A percentile compares a stretch with the other conserved stretches of the same genome.
These are phyloP conservation scores for Megastigmus dorsalis DNA, from an alignment of 2,888 invertebrate species.

Conservation along the genomic window DNA sequence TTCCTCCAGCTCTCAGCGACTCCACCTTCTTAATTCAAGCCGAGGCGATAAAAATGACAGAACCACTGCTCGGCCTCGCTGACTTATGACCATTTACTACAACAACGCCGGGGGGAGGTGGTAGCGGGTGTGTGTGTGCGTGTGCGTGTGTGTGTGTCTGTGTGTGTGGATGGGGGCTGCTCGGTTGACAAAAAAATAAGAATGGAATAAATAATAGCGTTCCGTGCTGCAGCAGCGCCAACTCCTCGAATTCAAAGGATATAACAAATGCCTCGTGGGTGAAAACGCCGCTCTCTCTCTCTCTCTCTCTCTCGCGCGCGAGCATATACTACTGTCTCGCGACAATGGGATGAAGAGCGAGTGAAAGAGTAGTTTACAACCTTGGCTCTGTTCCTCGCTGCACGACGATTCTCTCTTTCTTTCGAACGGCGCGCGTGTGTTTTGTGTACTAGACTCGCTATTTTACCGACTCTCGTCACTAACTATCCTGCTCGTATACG, in stretches of 20 bases:
- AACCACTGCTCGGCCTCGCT: constrained; percentile 72
- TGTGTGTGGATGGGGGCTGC: constrained; percentile 48
- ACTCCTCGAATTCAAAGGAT: constrained; percentile 69
- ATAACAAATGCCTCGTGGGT: constrained; percentile 73
- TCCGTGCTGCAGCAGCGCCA: constrained; percentile 66
- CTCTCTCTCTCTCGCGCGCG: too few relatives aligned
- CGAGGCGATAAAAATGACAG: constrained; percentile 74
- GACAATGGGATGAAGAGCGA: constrained; percentile 23
- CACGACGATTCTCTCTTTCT: too few relatives aligned
- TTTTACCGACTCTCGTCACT: too few relatives aligned
- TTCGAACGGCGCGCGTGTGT: too few relatives aligned
- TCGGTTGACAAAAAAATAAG: constrained; percentile 62
- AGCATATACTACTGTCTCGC: too few relatives aligned
- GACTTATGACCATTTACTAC: constrained; percentile 73
- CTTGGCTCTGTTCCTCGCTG: background rate
- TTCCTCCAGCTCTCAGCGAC: constrained; percentile 46
- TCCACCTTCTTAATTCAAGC: constrained; percentile 73
- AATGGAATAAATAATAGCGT: constrained; percentile 73
- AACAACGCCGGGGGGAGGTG: constrained; percentile 57
- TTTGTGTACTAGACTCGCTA: too few relatives aligned
- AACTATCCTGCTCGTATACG: too few relatives aligned
- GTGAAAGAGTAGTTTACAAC: constrained; percentile 32
- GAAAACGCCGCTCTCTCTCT: constrained; percentile 66
- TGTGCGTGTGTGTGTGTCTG: too few relatives aligned
- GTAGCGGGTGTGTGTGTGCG: too few relatives aligned